Evolutionary conservation across 2,888 invertebrate genomes (phyloP), one percentile per base, ranked within the genome.

Genomic region (Euzetes globulus): DNA sequence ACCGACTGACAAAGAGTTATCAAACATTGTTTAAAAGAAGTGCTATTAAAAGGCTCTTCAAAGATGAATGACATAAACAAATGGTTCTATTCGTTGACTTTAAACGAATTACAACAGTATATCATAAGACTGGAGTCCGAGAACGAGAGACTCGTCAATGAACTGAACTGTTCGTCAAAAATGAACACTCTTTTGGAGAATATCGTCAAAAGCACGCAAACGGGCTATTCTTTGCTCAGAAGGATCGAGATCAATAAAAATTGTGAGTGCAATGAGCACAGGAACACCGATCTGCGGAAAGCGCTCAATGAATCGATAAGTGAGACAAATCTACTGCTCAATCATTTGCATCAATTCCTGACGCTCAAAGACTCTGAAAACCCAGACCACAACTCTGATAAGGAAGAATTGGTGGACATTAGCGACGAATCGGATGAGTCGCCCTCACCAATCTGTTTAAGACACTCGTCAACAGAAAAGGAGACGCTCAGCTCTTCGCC

Each of bases 41-140:
- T 15, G 9, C 45, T 45, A 45, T 11, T 45, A 15, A 45, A 45
- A 45, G 15, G 7, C 45, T 11, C 7, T 45, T 45, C n/a, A 52
- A 15, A 25, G 3, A 68, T 68, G 68, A 68, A 68, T 68, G 68
- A 68, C 9, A 22, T 68, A 29, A 68, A 68, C 17, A 37, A 41
- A 33, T 41, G 45, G 68, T 68, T 68, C 15, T 68, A 37, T 41
- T 68, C 68, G 15, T 22, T 68, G 37, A 68, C 68, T 19, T 19
- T 68, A 22, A 37, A 41, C 41, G 68, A 68, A 68, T 45, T 68
- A 45, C 68, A 68, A 41, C 41, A 68, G n/a, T 68, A 68, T 45
- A 22, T 68, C 45, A 3, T 41, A 13, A 37, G 22, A 22, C 33
- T 68, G 5, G 68, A 68, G 45, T n/a, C 41, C 1, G 68, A 68